Conservation (phyloP, 2,888 invertebrate genomes). For the Achlya flavicornis region DNA sequence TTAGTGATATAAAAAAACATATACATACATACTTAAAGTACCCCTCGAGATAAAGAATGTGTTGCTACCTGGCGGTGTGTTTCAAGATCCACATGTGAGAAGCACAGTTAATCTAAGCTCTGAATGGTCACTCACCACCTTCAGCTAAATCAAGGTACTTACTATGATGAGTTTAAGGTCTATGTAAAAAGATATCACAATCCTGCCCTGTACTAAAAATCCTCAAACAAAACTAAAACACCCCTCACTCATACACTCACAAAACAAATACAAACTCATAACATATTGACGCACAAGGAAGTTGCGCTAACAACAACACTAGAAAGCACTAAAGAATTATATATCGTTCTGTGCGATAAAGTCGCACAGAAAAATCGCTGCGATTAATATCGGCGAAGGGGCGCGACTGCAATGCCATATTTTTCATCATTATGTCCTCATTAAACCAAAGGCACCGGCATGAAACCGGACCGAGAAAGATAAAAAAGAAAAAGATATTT, state of each 20-base stretch:
- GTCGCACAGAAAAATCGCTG: conserved; percentile 52
- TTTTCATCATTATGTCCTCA: conserved; percentile 79
- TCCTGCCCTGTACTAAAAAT: not conserved
- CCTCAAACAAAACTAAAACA: not conserved
- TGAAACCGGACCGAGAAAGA: conserved; percentile 53
- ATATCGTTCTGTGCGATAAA: conserved; percentile 22
- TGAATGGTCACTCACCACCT: too few species aligned
- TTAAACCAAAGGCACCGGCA: conserved; percentile 62
- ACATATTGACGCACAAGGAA: conserved; percentile 7
- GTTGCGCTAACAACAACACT: conserved; percentile 27
- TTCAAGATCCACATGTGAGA: too few species aligned
- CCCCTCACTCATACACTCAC: conserved; percentile 1
- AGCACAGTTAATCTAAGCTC: too few species aligned
- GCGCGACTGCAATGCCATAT: conserved; percentile 63
- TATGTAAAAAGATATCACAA: not conserved
- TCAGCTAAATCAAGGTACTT: too few species aligned
- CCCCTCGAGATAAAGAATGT: too few species aligned
- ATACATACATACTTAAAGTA: too few species aligned
- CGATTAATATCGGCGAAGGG: conserved; percentile 57
- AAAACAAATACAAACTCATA: conserved; percentile 4
- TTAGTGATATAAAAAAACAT: too few species aligned
- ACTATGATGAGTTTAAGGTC: too few species aligned
- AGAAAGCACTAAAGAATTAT: conserved; percentile 46
- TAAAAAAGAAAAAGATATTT: conserved; percentile 41
- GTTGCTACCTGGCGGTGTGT: too few species aligned